These are phyloP conservation scores for Ophion costatus DNA, from an alignment of 2,888 invertebrate genomes.

Conservation along the genomic window DNA sequence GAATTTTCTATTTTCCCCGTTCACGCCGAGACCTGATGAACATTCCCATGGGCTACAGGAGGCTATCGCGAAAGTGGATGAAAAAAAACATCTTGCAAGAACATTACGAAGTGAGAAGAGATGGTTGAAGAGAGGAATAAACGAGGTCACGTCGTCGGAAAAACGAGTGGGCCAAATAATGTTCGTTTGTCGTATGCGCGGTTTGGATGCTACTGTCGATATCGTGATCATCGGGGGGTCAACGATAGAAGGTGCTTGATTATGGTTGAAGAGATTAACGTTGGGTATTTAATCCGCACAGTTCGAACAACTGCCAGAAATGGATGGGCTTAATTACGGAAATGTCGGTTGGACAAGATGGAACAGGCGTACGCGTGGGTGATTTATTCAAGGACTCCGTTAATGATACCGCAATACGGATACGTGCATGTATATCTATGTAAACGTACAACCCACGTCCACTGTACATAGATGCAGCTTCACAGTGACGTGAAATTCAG, in stretches of 20 bases:
- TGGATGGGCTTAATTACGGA: constrained; percentile 41
- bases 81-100: constrained; percentile 2
- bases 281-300: constrained; percentile 17
- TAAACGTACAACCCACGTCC: neutral
- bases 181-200: neutral
- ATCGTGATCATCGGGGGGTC: constrained; percentile 24
- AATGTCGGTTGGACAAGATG: constrained; percentile 36
- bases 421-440: neutral
- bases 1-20: constrained; percentile 8
- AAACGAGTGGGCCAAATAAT: constrained; percentile 2
- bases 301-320: constrained; percentile 20
- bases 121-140: neutral
- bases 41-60: constrained; percentile 5
- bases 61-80: neutral
- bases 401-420: constrained; percentile 21
- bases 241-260: constrained; percentile 36
- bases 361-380: constrained; percentile 27
- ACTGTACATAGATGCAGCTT: neutral
- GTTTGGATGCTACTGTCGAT: constrained; percentile 27
- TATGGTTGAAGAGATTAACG: constrained; percentile 32
- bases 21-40: constrained; percentile 6
- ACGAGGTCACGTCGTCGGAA: neutral
- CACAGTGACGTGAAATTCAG: neutral
- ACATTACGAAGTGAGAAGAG: constrained; percentile 8
- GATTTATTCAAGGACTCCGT: constrained; percentile 31